A percentile compares a stretch with the other conserved stretches of the same genome.
These are phyloP conservation scores for Panagrolaimus sp. DNA, from an alignment of 1,140 invertebrate genomes.

Conservation along the genomic window DNA sequence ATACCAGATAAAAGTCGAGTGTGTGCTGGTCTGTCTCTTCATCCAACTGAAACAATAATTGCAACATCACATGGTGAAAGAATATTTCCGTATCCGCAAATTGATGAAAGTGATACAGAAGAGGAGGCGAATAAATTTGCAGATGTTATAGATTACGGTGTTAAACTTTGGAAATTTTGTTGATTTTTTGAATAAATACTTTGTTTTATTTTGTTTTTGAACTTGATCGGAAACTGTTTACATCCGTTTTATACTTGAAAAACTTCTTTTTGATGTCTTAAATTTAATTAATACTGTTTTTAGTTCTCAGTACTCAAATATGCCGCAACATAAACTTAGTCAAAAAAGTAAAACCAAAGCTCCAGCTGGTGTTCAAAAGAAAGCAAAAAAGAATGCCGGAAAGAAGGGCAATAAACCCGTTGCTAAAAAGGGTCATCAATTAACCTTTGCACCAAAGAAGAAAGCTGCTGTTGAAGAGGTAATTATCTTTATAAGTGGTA, in stretches of 20 bases:
- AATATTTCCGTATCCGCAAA: neutral
- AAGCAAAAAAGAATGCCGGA: too few species aligned
- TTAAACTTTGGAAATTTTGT: constrained; percentile 4
- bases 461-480: neutral
- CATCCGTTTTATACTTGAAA: too few species aligned
- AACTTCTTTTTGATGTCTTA: too few species aligned
- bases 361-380: too few species aligned
- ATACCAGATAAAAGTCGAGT: neutral
- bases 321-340: too few species aligned
- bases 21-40: neutral
- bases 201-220: neutral
- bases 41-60: neutral
- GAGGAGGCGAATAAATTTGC: neutral
- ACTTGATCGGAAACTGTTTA: too few species aligned
- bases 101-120: neutral
- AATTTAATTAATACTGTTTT: too few species aligned
- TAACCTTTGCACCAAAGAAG: neutral
- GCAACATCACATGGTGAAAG: neutral
- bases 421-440: neutral
- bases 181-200: constrained; percentile 1
- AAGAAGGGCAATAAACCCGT: neutral
- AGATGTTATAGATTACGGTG: neutral
- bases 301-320: too few species aligned
- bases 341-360: too few species aligned
- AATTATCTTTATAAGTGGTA: too few species aligned